Conservation (phyloP, 2,888 invertebrate species). For the Reticulitermes lucifugus region DNA sequence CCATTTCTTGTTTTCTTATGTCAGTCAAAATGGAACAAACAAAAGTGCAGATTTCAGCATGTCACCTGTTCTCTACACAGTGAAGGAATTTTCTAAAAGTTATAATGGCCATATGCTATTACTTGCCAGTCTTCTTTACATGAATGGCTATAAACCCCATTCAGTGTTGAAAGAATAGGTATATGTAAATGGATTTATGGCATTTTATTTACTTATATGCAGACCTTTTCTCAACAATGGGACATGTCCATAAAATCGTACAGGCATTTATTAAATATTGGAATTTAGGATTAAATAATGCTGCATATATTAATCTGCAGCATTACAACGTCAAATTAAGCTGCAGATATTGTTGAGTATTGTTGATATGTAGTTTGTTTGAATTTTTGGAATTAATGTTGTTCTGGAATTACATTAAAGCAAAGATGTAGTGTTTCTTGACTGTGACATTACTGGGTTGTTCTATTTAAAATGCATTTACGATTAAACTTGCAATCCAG, state of each 20-base stretch:
- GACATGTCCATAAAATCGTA: constrained; percentile 5
- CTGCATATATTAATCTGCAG: background rate
- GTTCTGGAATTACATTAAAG: background rate
- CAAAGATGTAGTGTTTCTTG: background rate
- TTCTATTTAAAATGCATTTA: constrained; percentile 12
- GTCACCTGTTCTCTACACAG: no score
- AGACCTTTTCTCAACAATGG: background rate
- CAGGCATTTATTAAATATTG: constrained; percentile 23
- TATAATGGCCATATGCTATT: background rate
- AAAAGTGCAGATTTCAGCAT: no score
- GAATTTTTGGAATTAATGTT: background rate
- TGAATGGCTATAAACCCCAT: background rate
- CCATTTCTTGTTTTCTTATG: no score
- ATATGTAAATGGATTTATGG: background rate
- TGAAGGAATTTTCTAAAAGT: background rate
- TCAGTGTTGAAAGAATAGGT: background rate
- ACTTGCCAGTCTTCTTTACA: background rate
- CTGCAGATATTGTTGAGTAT: background rate
- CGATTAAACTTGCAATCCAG: background rate
- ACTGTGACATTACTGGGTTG: background rate
- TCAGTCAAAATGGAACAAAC: no score
- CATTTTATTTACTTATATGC: background rate
- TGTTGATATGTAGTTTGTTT: background rate
- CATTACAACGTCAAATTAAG: no score
- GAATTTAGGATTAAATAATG: background rate